Base-by-base conservation (phyloP, 2,113 vertebrate species). In the Chaetura pelagica region DNA sequence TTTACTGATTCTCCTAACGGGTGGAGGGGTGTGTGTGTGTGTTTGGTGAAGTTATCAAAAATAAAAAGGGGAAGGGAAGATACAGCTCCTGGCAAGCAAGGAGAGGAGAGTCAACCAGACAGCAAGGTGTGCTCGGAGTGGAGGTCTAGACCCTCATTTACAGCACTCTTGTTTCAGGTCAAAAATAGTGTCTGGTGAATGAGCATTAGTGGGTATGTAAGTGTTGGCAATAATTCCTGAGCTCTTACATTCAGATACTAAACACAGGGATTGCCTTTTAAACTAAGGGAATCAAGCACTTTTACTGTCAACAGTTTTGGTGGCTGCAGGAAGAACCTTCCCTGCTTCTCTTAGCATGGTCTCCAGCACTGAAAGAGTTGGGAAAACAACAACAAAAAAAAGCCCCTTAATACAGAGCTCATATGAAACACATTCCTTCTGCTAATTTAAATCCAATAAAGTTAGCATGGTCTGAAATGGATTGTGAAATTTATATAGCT, bases 361-460 rank as follows among this genome's bases (percentile, higher is more conserved):
- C 64, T 68, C 52, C 68, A 86, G 72, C 58, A 61, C 57, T 49
- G 76, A 91, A 92, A 90, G 71, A 30, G 26, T 12, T 59, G 67
- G 30, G 64, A 62, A 93, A 89, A 55, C 27, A 58, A 62, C 92
- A 89, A 55, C 27, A 58, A 44, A 63, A 87, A 85, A 85, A 76
- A 34, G 1, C 3, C 35, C 51, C 22, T 88, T 88, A 84, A 86
- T 44, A 40, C 34, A 84, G 30, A 88, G 38, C 55, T 90, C 63
- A 67, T 84, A 90, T 90, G 83, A 95, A 93, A 90, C 91, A 92
- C 90, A 61, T 95, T 95, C 86, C 76, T 94, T 87, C 76, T 92
- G 73, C 86, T 96, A 92, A 96, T 94, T 97, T 91, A 92, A 95
- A 96, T 95, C 93, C 81, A 96, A 89, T 96, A 91, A 95, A 84